Evolutionary conservation across 2,888 invertebrate species (phyloP).

Genomic region (Brenthis daphne): DNA sequence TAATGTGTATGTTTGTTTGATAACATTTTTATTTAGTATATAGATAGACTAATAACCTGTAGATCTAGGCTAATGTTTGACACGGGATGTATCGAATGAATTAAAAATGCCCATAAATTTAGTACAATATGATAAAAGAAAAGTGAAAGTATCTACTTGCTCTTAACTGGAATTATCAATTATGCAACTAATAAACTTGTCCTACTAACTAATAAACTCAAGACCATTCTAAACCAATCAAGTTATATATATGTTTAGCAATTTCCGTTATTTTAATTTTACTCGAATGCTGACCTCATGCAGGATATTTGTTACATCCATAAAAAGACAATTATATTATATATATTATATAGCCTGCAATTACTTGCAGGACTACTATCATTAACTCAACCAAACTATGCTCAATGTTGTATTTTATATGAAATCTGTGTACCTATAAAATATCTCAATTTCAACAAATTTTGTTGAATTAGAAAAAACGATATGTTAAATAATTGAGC

Average conservation of each 20-base stretch:
- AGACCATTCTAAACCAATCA: conserved; percentile 36
- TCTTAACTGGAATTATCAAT: conserved; percentile 22
- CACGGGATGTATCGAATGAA: too few species aligned
- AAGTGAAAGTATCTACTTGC: conserved; percentile 30
- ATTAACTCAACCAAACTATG: too few species aligned
- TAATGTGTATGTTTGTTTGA: too few species aligned
- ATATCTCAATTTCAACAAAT: too few species aligned
- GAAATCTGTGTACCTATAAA: too few species aligned
- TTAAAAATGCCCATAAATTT: neutral
- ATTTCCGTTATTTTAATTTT: conserved; percentile 29
- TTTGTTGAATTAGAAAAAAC: too few species aligned
- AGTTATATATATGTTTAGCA: conserved; percentile 27
- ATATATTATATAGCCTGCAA: neutral
- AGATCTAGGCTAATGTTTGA: too few species aligned
- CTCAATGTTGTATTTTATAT: too few species aligned
- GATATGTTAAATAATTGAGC: too few species aligned
- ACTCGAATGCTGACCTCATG: neutral
- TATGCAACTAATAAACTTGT: conserved; percentile 30
- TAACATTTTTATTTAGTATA: too few species aligned
- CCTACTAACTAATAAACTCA: conserved; percentile 30
- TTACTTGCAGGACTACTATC: neutral
- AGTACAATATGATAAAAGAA: conserved; percentile 2
- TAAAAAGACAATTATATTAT: neutral
- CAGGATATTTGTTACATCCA: neutral
- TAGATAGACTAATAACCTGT: too few species aligned